These are phyloP conservation scores for Ictalurus punctatus DNA, from an alignment of 2,113 vertebrate species.

Conservation along the genomic window DNA sequence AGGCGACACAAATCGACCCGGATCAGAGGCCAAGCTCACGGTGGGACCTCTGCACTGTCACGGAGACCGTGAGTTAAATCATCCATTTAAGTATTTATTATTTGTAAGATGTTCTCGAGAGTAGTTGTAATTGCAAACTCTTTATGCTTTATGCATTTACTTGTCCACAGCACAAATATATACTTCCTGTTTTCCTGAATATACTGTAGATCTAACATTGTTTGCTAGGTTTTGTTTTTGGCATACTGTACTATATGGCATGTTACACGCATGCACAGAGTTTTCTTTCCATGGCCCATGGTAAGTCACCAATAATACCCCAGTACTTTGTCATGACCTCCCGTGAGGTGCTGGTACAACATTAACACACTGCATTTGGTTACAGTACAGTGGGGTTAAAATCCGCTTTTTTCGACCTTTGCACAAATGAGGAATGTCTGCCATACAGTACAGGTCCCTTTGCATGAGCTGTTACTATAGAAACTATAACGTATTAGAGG, in stretches of 20 bases:
- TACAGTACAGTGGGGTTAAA: not conserved
- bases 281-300: not conserved
- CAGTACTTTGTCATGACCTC: not conserved
- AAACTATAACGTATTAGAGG: not conserved
- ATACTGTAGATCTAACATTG: not conserved
- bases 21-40: conserved; percentile 90
- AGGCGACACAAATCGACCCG: conserved; percentile 87
- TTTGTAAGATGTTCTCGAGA: not conserved
- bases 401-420: not conserved
- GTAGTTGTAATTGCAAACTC: not conserved
- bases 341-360: no score
- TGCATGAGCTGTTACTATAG: not conserved
- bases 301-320: not conserved
- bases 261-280: not conserved
- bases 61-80: conserved; percentile 89
- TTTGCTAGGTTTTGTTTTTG: not conserved
- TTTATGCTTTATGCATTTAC: not conserved
- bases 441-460: not conserved
- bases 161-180: not conserved
- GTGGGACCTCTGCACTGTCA: conserved; percentile 92
- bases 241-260: not conserved
- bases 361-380: not conserved
- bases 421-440: not conserved
- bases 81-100: not conserved
- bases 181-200: not conserved